Percentiles rank a stretch among this genome's conserved stretches.
Conservation (phyloP, 1,140 invertebrate species). For the Steinernema feltiae region DNA sequence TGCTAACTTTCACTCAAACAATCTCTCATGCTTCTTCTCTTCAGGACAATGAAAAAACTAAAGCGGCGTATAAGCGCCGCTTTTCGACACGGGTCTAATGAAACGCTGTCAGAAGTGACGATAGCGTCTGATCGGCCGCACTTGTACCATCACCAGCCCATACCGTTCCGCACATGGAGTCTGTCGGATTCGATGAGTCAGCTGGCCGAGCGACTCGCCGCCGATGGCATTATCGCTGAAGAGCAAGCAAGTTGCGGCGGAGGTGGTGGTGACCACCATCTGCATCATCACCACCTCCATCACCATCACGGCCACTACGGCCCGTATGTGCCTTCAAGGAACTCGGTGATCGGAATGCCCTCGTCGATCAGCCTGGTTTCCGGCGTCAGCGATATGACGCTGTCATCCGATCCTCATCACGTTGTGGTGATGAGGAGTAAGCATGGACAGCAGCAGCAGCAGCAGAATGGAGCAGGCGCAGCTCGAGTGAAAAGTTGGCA, state of each 20-base stretch:
- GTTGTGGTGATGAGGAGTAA: conserved; percentile 12
- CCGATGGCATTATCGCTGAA: conserved; percentile 34
- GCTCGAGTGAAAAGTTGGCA: conserved; percentile 11
- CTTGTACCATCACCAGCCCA: conserved; percentile 4
- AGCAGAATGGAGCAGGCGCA: no score
- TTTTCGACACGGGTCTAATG: conserved; percentile 25
- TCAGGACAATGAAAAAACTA: conserved; percentile 32
- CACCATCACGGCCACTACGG: neutral
- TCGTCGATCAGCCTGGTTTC: conserved; percentile 7
- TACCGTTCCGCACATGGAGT: conserved; percentile 24
- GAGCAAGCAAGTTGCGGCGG: conserved; percentile 13
- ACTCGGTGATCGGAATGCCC: neutral
- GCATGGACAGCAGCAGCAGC: neutral
- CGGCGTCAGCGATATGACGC: conserved; percentile 7
- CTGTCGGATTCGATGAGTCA: conserved; percentile 39
- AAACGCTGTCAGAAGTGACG: conserved; percentile 20
- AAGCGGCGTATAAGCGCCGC: conserved; percentile 37
- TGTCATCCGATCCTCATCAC: neutral
- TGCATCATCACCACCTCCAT: neutral
- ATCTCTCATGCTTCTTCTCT: neutral
- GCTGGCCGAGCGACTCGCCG: conserved; percentile 29
- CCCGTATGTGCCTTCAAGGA: neutral
- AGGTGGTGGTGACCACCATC: no score
- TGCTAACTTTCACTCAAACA: no score
- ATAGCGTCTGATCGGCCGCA: conserved; percentile 17